Base-by-base conservation (phyloP, 2,888 invertebrate species). In the Leptinotarsa rubiginosa region DNA sequence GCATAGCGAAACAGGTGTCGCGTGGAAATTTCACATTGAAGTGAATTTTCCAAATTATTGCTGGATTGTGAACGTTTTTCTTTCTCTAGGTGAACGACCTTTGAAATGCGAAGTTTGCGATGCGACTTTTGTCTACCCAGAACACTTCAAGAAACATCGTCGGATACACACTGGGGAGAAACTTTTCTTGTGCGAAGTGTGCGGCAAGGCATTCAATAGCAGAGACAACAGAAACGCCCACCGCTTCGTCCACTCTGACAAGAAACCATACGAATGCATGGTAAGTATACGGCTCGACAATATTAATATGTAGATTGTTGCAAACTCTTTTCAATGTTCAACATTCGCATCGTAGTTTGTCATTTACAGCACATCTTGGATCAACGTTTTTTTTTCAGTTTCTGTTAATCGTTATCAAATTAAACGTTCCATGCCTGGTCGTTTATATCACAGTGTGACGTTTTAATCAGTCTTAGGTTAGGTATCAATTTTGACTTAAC, bases 151-250 rank as follows among this genome's bases (percentile, higher is more conserved):
- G 88, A 95, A 95, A 79, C 96, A 96, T 82, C 88, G 92, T 75
- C 88, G 93, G 0, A 94, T 95, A 83, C 96, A 96, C 83, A 93
- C 93, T 18, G 95, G 94, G 0, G 92, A 93, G 74, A 93, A 94
- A 75, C 94, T 95, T 0, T 95, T 91, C 80, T 87, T 90, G 0
- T 95, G 95, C 78, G 85, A 85, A 77, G 84, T 95, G 18, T 96
- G 96, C 86, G 95, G 94, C 69, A 96, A 95, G 86, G 91, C 93
- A 69, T 96, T 96, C 88, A 95, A 93, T 85, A 94, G 95, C 13
- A 90, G 95, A 74, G 96, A 96, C 88, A 96, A 96, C 84, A 90
- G 95, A 74, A 95, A 96, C 88, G 94, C 94, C 13, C 96, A 96
- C 86, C 90, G 95, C 47, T 96, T 95, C 87, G 93, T 95, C 65